Base-by-base conservation (phyloP, 2,888 invertebrate species). In the Trissolcus brochymenae region DNA sequence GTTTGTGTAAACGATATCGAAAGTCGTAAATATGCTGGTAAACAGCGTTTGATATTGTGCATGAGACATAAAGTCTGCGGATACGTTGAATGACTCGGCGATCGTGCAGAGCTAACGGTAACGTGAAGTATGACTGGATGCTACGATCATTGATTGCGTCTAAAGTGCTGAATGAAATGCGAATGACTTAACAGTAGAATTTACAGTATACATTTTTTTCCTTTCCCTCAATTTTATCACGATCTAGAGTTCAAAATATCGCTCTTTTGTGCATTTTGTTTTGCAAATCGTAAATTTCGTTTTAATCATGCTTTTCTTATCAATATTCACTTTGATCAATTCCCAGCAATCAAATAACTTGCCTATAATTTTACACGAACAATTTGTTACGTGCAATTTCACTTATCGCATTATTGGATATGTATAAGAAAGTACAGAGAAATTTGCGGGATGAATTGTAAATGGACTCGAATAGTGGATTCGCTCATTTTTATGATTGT, bases 51-150 rank as follows among this genome's bases (percentile, higher is more conserved):
- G 46, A 55, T 73, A 66, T 51, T 65, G 65, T 35, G 46, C 41
- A 55, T 49, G 14, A 70, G 65, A 76, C 62, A 17, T 61, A 61
- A 61, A 73, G 73, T 73, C 73, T 66, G 40, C 61, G 51, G 40
- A 73, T 46, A 64, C 64, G 66, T 55, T 77, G 81, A 82, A 72
- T 78, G 79, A 78, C 79, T 77, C 59, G 74, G 54, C 68, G 71
- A 73, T 73, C 64, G 78, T 77, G 64, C 77, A 62, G 11, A 35
- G 54, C 72, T 85, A 84, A 84, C 84, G 82, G 83, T 81, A 84
- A 83, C 78, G 73, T 80, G 57, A 81, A 75, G 78, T 80, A 81
- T 67, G 83, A 75, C 76, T 79, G 81, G 79, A 81, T 79, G 81
- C 78, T 80, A 72, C 74, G 79, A 82, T 81, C 81, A 35, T 73